phyloP scores from a whole-genome alignment of 2,888 invertebrate species.

The Apeira syringaria region DNA sequence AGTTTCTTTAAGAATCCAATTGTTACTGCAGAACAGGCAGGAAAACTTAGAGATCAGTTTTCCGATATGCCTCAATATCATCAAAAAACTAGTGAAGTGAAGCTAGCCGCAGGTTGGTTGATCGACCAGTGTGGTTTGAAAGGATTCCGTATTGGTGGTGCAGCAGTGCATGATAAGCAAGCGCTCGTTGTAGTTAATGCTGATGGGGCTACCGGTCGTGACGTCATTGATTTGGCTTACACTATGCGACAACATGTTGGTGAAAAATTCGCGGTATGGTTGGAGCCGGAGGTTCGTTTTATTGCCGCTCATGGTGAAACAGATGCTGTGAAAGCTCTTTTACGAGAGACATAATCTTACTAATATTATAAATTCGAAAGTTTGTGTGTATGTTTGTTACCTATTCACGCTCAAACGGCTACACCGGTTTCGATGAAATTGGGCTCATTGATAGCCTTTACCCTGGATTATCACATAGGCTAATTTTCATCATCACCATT shows the following conservation, averaged over 20 bases:
- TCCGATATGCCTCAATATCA: neutral
- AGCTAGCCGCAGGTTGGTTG: neutral
- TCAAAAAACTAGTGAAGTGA: neutral
- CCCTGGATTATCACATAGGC: too few species aligned
- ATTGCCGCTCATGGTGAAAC: neutral
- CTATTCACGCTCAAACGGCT: too few species aligned
- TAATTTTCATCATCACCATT: too few species aligned
- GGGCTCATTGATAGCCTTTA: too few species aligned
- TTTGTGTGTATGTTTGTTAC: too few species aligned
- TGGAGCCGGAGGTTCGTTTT: neutral
- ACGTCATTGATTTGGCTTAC: neutral
- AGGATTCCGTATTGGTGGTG: neutral
- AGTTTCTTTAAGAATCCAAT: neutral
- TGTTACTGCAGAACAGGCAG: neutral
- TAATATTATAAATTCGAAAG: too few species aligned
- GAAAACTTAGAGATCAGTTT: neutral
- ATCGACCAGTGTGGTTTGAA: neutral
- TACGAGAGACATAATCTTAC: too few species aligned
- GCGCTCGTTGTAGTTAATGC: neutral
- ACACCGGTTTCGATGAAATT: too few species aligned
- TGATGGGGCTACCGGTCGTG: neutral
- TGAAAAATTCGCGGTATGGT: neutral
- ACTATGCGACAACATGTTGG: neutral
- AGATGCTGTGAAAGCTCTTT: neutral
- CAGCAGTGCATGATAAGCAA: neutral